Percentiles rank a stretch among this genome's conserved stretches.
These are phyloP conservation scores for Labroides dimidiatus DNA, from an alignment of 2,797 vertebrate species.

Conservation along the genomic window DNA sequence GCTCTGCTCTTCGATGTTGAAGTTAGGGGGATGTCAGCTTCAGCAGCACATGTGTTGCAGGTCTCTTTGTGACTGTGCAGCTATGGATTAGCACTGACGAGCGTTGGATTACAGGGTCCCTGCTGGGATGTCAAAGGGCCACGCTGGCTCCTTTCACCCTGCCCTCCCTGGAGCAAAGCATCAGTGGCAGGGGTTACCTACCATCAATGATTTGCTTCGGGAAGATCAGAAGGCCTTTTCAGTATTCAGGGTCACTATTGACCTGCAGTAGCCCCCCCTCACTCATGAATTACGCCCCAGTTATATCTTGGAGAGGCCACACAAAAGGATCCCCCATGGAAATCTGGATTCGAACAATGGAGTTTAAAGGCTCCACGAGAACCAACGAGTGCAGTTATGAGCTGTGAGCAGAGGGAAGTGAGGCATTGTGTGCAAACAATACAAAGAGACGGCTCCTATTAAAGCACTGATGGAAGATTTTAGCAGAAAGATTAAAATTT, in stretches of 20 bases:
- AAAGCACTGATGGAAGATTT: conserved; percentile 11
- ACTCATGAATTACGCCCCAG: conserved; percentile 64
- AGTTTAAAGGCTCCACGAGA: conserved; percentile 48
- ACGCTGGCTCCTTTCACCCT: conserved; percentile 63
- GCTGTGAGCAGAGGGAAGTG: conserved; percentile 40
- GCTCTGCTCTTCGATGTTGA: conserved; percentile 22
- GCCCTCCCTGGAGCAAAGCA: conserved; percentile 57
- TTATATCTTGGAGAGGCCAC: conserved; percentile 60
- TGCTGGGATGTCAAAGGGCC: conserved; percentile 72
- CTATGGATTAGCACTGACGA: conserved; percentile 69
- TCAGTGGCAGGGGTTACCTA: conserved; percentile 65
- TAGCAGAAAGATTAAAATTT: neutral
- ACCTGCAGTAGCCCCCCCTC: conserved; percentile 54
- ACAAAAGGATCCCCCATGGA: conserved; percentile 55
- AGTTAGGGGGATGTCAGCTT: conserved; percentile 29
- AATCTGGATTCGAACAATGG: conserved; percentile 54
- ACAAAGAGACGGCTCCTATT: conserved; percentile 29
- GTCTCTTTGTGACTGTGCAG: conserved; percentile 54
- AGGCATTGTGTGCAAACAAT: conserved; percentile 46
- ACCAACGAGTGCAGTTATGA: conserved; percentile 22
- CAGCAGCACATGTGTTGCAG: conserved; percentile 37
- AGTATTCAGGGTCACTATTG: conserved; percentile 72
- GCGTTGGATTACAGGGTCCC: conserved; percentile 76
- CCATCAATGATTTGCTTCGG: conserved; percentile 81
- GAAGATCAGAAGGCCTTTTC: conserved; percentile 83